A percentile compares a stretch with the other conserved stretches of the same genome.
These are phyloP conservation scores for Todiramphus saurophagus DNA, from an alignment of 2,113 vertebrate genomes.

Conservation along the genomic window DNA sequence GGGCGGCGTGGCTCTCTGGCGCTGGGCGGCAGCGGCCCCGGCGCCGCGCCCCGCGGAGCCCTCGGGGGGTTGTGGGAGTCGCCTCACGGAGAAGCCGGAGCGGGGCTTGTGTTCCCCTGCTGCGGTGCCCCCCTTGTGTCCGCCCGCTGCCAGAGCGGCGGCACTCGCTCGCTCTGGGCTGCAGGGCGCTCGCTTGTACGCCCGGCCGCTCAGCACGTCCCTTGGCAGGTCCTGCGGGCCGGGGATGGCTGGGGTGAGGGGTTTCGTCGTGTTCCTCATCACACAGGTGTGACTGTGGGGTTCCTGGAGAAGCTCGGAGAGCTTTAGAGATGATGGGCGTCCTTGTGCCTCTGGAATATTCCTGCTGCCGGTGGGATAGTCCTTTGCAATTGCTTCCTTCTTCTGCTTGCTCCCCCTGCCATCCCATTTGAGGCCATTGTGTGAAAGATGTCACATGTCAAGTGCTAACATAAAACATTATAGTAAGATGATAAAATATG, in stretches of 20 bases:
- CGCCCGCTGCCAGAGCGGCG: not conserved
- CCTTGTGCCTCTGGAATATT: slow-evolving; percentile 28
- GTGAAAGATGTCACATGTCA: not conserved
- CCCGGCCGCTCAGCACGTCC: not conserved
- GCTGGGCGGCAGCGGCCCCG: not conserved
- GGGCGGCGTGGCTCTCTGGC: not conserved
- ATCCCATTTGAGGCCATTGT: not conserved
- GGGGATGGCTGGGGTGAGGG: rapidly evolving
- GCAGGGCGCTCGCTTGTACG: not conserved
- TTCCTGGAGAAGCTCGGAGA: not conserved
- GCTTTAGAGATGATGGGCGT: not conserved
- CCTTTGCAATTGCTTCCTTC: not conserved
- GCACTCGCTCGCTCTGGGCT: not conserved
- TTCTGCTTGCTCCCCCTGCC: not conserved
- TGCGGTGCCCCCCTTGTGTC: not conserved
- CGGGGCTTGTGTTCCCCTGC: not conserved
- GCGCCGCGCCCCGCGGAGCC: not conserved
- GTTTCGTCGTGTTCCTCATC: too few relatives aligned
- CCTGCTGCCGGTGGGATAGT: not conserved
- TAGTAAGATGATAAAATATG: not conserved
- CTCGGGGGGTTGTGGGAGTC: too few relatives aligned
- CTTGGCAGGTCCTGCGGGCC: rapidly evolving
- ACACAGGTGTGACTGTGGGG: not conserved
- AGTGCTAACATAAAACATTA: not conserved
- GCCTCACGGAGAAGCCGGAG: not conserved